phyloP scores from a whole-genome alignment of 2,888 invertebrate genomes.

The Galerucella pusilla region DNA sequence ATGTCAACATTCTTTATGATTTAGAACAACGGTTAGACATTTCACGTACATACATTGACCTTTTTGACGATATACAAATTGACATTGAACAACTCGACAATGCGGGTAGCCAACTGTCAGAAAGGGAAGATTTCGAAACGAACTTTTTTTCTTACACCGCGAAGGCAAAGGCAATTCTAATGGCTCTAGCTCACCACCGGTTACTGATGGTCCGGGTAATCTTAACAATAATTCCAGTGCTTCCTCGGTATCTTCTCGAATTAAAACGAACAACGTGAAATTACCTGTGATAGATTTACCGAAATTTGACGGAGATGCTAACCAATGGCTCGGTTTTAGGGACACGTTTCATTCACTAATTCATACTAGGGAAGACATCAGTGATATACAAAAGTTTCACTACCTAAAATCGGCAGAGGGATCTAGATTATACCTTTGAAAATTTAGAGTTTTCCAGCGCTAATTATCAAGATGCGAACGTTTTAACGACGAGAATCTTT shows the following conservation, averaged over 20 bases:
- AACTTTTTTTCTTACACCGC: too few relatives aligned
- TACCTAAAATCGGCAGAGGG: slow-evolving; percentile 1
- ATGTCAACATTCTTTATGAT: too few relatives aligned
- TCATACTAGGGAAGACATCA: background rate
- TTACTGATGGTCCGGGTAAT: too few relatives aligned
- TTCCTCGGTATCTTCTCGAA: background rate
- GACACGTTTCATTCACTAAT: background rate
- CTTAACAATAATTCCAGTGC: background rate
- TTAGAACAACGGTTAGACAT: too few relatives aligned
- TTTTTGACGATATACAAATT: too few relatives aligned
- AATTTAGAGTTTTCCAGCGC: slow-evolving; percentile 3
- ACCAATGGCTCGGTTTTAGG: too few relatives aligned
- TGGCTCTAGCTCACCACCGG: too few relatives aligned
- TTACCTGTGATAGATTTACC: background rate
- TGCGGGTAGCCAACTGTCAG: too few relatives aligned
- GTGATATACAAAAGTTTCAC: slow-evolving; percentile 13
- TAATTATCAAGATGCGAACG: background rate
- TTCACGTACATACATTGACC: too few relatives aligned
- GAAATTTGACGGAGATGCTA: background rate
- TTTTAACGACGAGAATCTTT: background rate
- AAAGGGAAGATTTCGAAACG: too few relatives aligned
- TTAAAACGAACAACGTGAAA: background rate
- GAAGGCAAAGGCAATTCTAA: too few relatives aligned
- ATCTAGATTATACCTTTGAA: background rate
- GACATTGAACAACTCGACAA: too few relatives aligned